phyloP scores from a whole-genome alignment of 2,888 invertebrate genomes.

The Ophion ventricosus region DNA sequence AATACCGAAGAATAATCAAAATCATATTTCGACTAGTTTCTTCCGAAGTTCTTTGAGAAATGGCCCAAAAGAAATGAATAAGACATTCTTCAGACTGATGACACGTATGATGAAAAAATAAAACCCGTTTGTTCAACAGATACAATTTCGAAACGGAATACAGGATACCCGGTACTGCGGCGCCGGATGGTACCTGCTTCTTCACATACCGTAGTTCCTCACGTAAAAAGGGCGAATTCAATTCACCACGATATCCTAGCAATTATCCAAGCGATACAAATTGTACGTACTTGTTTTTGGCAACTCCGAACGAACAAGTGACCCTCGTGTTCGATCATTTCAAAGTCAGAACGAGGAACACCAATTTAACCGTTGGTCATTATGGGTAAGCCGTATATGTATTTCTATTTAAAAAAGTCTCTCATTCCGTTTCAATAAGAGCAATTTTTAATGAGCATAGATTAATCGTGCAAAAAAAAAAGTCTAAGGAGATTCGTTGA shows the following conservation, averaged over 20 bases:
- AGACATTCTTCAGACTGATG: neutral
- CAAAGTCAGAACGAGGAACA: constrained; percentile 92
- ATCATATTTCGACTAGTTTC: too few species aligned
- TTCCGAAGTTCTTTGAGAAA: too few species aligned
- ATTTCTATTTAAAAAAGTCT: neutral
- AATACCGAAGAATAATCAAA: too few species aligned
- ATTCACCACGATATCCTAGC: constrained; percentile 97
- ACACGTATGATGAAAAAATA: neutral
- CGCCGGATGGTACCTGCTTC: constrained; percentile 95
- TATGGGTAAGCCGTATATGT: constrained; percentile 86
- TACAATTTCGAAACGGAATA: constrained; percentile 89
- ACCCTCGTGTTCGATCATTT: constrained; percentile 96
- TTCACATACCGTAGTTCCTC: constrained; percentile 96
- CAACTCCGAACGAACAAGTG: constrained; percentile 94
- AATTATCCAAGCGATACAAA: constrained; percentile 98
- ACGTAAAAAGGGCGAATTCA: constrained; percentile 95
- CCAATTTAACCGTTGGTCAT: constrained; percentile 90
- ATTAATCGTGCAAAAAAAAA: neutral
- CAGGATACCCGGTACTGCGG: constrained; percentile 96
- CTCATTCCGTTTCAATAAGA: neutral
- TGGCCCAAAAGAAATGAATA: too few species aligned
- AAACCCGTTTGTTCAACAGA: constrained; percentile 71
- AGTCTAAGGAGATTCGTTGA: neutral
- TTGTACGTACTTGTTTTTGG: constrained; percentile 96
- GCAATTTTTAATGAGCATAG: neutral